Evolutionary conservation across 53 echinoderm and acorn worm species (phyloP), one percentile per base, ranked within the genome.

Genomic region (Paelopatides confundens): DNA sequence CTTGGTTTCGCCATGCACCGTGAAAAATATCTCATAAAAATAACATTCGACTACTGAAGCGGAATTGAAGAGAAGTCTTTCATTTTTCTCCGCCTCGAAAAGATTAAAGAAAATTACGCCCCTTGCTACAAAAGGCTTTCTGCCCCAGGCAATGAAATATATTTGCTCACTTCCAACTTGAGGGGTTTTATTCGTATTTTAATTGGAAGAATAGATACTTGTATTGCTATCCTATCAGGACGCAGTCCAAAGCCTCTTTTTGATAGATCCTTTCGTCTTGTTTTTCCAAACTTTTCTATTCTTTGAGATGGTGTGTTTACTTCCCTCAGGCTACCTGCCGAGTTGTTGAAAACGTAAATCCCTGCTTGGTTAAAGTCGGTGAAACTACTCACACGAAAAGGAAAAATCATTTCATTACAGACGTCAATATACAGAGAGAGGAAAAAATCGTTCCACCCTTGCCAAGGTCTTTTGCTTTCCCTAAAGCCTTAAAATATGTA

Each of bases 1-100:
- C 79, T 79, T 79, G 79, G 79, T 79, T 79, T 79, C 79, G 33
- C 79, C 79, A 53, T 53, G 50, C 79, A 79, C 79, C 79, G 79
- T 79, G 79, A 79, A 79, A 23, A 79, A 50, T 52, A 52, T 51
- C 51, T 52, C 79, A 52, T 53, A 79, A 52, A 79, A 79, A 79
- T 52, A 79, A 79, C 53, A 79, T 52, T 48, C 32, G 32, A 10
- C 28, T 31, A 79, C 28, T 23, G 74, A 74, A n/a, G 58, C 46
- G 74, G 74, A 74, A 74, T 74, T 74, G 38, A 39, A 39, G 40
- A 39, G 79, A 79, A 53, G 27, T 48, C 79, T 53, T 53, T 79
- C 79, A 47, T 53, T 30, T 79, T 33, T 48, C 53, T 53, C 79
- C 79, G 50, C 79, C 31, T 21, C 79, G 13, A 58, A 4, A 58